Conservation (phyloP, 1,140 invertebrate genomes). For the Danaus plexippus region DNA sequence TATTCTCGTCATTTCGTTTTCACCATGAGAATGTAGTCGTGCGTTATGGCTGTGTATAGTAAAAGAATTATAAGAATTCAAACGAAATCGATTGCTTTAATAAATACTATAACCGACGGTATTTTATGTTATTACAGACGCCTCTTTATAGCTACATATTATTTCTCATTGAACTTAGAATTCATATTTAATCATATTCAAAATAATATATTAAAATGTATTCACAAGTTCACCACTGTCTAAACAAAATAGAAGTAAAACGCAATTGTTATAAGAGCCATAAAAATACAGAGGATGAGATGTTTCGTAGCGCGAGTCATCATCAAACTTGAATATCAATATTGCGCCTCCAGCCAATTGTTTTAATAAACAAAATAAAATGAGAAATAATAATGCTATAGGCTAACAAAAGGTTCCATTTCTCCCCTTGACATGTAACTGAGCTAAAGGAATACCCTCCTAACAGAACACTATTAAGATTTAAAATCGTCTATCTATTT, state of each 20-base stretch:
- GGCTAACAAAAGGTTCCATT: constrained; percentile 70
- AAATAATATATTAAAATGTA: constrained; percentile 31
- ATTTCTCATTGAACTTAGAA: too few relatives aligned
- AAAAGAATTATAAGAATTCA: too few relatives aligned
- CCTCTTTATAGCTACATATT: too few relatives aligned
- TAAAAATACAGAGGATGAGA: constrained; percentile 63
- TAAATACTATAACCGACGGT: too few relatives aligned
- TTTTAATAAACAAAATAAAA: constrained; percentile 73
- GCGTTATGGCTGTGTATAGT: constrained; percentile 35
- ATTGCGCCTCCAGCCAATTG: constrained; percentile 70
- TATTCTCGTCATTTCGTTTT: constrained; percentile 65
- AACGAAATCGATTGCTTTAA: too few relatives aligned
- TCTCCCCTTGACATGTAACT: constrained; percentile 58
- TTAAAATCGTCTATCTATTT: constrained; percentile 45
- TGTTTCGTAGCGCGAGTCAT: constrained; percentile 61
- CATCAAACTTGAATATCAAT: constrained; percentile 72
- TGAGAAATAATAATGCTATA: constrained; percentile 72
- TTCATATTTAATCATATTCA: constrained; percentile 40
- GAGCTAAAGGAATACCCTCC: constrained; percentile 46
- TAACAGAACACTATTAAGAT: constrained; percentile 50
- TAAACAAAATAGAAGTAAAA: constrained; percentile 52
- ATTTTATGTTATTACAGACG: too few relatives aligned
- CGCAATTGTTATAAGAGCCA: constrained; percentile 59
- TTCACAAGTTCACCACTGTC: constrained; percentile 16
- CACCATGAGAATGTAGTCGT: constrained; percentile 50